Base-by-base conservation (phyloP, 2,888 invertebrate genomes). In the Ctena decussata region DNA sequence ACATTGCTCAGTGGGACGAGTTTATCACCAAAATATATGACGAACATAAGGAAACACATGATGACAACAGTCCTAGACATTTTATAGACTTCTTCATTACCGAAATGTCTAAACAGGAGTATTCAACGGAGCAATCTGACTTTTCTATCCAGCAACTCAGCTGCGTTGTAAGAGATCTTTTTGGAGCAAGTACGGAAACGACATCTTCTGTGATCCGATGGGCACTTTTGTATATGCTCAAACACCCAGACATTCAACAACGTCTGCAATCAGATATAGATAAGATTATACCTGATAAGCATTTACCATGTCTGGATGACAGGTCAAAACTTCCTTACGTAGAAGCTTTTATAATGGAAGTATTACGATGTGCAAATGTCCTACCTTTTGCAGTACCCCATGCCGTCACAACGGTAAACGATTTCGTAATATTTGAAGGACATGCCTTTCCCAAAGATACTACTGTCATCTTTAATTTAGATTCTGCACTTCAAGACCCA, bases 321-420 rank as follows among this genome's bases (percentile, higher is more conserved):
- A 80, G 73, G n/a, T 21, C 39, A 32, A 46, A 77, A 21, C 46
- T 86, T 44, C 89, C 82, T n/a, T 89, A 83, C 71, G 71, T 83
- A 18, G 76, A 82, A 30, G 89, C 89, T 0, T 75, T 88, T 39
- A 72, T 93, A 71, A 60, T 91, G 84, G 95, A 95, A 77, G 92
- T 94, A 57, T 94, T 95, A 84, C 91, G 95, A 37, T 85, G 93
- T 15, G 95, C 93, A 78, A 94, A 94, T 72, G 94, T 95, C 72
- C 89, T 94, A 21, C 95, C 95, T 12, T 90, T 95, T 18, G 94
- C 93, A 75, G 76, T 94, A 32, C 87, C 93, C 44, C 91, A 94
- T 70, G 92, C 92, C 0, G 89, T 86, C 0, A 35, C 35, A 21
- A 35, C 35, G n/a, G 49, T 77, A n/a, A 24, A 27, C 18, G 65